A percentile compares a stretch with the other conserved stretches of the same genome.
Evolutionary conservation across 2,888 invertebrate species (phyloP).

Genomic region (Nomada ruficornis): DNA sequence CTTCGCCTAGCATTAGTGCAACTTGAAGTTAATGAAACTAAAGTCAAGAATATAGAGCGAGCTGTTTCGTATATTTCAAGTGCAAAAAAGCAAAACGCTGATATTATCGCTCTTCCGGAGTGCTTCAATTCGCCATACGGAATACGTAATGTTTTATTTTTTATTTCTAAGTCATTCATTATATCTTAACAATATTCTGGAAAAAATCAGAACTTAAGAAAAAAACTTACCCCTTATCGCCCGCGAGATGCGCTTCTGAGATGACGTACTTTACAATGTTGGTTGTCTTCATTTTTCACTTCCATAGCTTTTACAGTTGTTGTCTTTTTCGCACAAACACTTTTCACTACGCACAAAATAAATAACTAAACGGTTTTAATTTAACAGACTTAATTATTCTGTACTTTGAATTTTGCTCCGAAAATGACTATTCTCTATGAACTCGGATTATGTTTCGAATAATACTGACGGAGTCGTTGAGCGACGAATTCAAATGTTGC

Average conservation of each 20-base stretch:
- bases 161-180: background rate
- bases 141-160: conserved; percentile 85
- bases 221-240: too few relatives aligned
- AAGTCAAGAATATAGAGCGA: conserved; percentile 90
- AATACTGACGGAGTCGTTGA: conserved; percentile 24
- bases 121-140: conserved; percentile 98
- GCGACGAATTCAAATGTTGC: background rate
- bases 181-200: too few relatives aligned
- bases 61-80: conserved; percentile 90
- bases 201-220: too few relatives aligned
- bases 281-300: too few relatives aligned
- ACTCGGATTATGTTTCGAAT: conserved; percentile 1
- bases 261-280: too few relatives aligned
- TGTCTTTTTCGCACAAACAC: background rate
- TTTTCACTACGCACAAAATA: too few relatives aligned
- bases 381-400: background rate
- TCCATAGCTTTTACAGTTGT: too few relatives aligned
- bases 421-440: background rate
- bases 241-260: too few relatives aligned
- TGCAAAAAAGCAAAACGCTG: conserved; percentile 88
- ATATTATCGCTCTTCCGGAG: conserved; percentile 91
- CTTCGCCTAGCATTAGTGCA: conserved; percentile 93
- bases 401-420: background rate
- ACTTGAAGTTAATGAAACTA: conserved; percentile 90
- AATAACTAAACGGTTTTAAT: background rate